Percentiles rank a stretch among this genome's conserved stretches.
Conservation (phyloP, 2,797 vertebrate species). For the Potorous gilbertii region DNA sequence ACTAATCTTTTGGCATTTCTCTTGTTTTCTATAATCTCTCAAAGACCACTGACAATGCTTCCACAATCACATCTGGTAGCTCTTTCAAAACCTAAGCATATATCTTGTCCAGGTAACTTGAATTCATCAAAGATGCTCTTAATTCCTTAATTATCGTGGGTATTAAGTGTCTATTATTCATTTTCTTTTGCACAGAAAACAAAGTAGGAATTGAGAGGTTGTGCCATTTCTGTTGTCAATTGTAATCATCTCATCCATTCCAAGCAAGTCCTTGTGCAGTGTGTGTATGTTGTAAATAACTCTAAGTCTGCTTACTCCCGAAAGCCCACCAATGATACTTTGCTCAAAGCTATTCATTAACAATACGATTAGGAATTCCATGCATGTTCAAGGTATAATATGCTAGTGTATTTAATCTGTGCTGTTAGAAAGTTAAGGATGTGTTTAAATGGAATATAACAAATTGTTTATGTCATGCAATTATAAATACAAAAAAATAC, state of each 20-base stretch:
- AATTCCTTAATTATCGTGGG: neutral
- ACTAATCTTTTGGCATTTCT: neutral
- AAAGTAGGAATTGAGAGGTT: neutral
- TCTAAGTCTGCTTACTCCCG: constrained; percentile 61
- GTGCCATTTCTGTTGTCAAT: neutral
- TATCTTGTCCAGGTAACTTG: neutral
- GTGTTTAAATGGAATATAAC: neutral
- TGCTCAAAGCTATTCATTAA: neutral
- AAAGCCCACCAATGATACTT: constrained; percentile 24
- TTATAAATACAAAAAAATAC: neutral
- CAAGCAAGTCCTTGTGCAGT: constrained; percentile 23
- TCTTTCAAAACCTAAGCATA: neutral
- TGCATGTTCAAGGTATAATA: constrained; percentile 23
- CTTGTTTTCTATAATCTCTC: neutral
- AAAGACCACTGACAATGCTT: neutral
- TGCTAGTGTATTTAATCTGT: constrained; percentile 50
- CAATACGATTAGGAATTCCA: neutral
- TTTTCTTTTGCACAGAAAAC: neutral
- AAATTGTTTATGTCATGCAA: neutral
- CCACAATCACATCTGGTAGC: neutral
- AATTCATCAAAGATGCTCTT: neutral
- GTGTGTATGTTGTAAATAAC: constrained; percentile 68
- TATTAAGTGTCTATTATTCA: neutral
- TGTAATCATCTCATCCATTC: constrained; percentile 18
- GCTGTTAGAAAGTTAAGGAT: neutral